Evolutionary conservation across 1,140 invertebrate species (phyloP).

Genomic region (Drosophila malerkotliana): DNA sequence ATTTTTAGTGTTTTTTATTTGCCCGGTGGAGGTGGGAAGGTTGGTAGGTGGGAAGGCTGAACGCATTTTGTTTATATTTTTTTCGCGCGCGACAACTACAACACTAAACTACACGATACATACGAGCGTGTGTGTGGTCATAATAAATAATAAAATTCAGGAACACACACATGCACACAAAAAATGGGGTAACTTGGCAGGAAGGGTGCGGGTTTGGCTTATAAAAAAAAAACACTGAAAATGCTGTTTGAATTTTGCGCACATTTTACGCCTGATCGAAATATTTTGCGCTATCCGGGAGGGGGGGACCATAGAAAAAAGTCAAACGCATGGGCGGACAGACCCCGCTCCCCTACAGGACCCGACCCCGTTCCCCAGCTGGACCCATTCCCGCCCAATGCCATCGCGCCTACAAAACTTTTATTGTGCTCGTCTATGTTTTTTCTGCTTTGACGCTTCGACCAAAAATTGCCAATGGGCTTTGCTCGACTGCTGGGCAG

Average conservation of each 20-base stretch:
- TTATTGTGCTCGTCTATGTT: conserved; percentile 72
- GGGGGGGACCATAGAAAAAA: conserved; percentile 59
- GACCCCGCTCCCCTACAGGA: not conserved
- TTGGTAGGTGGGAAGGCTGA: not conserved
- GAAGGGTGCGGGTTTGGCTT: not conserved
- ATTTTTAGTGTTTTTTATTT: conserved; percentile 69
- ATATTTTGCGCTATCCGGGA: conserved; percentile 67
- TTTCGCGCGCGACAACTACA: conserved; percentile 67
- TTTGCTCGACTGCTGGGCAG: conserved; percentile 23
- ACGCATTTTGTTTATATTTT: conserved; percentile 73
- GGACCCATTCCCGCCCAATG: too few relatives aligned
- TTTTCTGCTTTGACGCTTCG: conserved; percentile 78
- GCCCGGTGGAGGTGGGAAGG: not conserved
- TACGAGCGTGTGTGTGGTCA: conserved; percentile 45
- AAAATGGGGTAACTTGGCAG: conserved; percentile 20
- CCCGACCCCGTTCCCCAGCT: too few relatives aligned
- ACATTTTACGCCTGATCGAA: conserved; percentile 82
- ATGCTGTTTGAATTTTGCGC: conserved; percentile 76
- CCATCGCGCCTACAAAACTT: conserved; percentile 62
- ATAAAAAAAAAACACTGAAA: conserved; percentile 35
- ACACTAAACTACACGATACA: conserved; percentile 42
- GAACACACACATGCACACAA: conserved; percentile 52
- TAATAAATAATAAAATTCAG: conserved; percentile 80
- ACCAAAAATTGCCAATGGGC: conserved; percentile 77
- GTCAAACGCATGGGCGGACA: conserved; percentile 35